These are phyloP conservation scores for Epistrophella euchroma DNA, from an alignment of 2,888 invertebrate species.

Conservation along the genomic window DNA sequence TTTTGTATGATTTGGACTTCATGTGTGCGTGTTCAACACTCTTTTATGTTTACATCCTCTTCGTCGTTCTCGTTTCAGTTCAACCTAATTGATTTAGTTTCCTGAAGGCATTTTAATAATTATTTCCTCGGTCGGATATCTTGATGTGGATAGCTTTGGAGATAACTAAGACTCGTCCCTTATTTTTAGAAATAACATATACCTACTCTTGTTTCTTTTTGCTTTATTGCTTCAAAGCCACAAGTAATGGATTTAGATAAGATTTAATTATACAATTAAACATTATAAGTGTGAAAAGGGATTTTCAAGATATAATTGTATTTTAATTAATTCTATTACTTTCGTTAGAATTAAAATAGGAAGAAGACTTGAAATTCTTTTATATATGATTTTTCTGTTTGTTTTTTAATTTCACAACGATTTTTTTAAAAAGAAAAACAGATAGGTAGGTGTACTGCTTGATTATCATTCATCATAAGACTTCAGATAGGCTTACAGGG, in stretches of 20 bases:
- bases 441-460: too few relatives aligned
- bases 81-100: constrained; percentile 65
- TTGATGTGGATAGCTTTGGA: constrained; percentile 20
- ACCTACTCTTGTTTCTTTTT: constrained; percentile 17
- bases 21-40: constrained; percentile 59
- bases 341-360: neutral
- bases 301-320: neutral
- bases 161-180: constrained; percentile 5
- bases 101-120: constrained; percentile 64
- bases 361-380: neutral
- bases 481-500: too few relatives aligned
- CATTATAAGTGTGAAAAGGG: constrained; percentile 16
- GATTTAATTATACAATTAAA: constrained; percentile 39
- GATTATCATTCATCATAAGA: too few relatives aligned
- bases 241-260: constrained; percentile 32
- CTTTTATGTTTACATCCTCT: constrained; percentile 37
- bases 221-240: constrained; percentile 27
- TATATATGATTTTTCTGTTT: neutral
- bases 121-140: constrained; percentile 46
- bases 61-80: constrained; percentile 23
- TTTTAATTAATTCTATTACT: constrained; percentile 19
- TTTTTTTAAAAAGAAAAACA: too few relatives aligned
- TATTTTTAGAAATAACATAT: neutral
- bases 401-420: too few relatives aligned
- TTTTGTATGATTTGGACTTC: constrained; percentile 19